phyloP scores from a whole-genome alignment of 2,888 invertebrate species.

The Caenorhabditis plicata region DNA sequence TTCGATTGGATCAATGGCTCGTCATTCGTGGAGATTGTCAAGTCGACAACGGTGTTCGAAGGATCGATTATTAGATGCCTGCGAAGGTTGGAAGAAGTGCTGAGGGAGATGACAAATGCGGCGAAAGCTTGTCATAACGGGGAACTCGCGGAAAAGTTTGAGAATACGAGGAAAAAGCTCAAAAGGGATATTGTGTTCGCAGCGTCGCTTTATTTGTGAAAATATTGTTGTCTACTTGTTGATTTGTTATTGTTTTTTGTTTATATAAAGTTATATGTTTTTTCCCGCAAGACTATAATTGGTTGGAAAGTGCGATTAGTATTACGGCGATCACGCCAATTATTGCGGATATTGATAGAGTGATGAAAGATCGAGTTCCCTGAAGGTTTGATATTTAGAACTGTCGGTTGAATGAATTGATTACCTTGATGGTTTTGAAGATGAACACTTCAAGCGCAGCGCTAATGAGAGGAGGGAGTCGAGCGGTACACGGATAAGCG shows the following conservation, averaged over 20 bases:
- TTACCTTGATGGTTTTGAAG: constrained; percentile 49
- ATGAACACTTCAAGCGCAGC: constrained; percentile 56
- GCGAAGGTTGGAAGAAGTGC: constrained; percentile 89
- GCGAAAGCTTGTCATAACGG: constrained; percentile 52
- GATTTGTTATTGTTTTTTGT: too few species aligned
- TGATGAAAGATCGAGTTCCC: constrained; percentile 42
- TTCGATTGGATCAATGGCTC: constrained; percentile 92
- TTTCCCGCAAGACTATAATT: constrained; percentile 13
- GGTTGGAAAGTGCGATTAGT: constrained; percentile 56
- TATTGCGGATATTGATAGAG: constrained; percentile 36
- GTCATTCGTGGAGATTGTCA: constrained; percentile 86
- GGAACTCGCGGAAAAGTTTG: constrained; percentile 68
- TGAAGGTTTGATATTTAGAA: too few species aligned
- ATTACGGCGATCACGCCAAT: constrained; percentile 56
- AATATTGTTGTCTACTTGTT: too few species aligned
- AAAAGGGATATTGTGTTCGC: constrained; percentile 99
- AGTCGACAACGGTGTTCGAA: constrained; percentile 95
- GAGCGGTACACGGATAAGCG: constrained; percentile 69
- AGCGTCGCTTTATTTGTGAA: constrained; percentile 89
- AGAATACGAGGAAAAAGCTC: constrained; percentile 70
- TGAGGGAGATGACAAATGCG: constrained; percentile 80
- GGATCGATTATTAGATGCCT: constrained; percentile 88
- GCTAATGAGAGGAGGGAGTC: constrained; percentile 63
- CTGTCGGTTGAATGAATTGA: too few species aligned
- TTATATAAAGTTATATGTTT: too few species aligned